phyloP scores from a whole-genome alignment of 2,888 invertebrate genomes.

The Epirrhoe alternata region DNA sequence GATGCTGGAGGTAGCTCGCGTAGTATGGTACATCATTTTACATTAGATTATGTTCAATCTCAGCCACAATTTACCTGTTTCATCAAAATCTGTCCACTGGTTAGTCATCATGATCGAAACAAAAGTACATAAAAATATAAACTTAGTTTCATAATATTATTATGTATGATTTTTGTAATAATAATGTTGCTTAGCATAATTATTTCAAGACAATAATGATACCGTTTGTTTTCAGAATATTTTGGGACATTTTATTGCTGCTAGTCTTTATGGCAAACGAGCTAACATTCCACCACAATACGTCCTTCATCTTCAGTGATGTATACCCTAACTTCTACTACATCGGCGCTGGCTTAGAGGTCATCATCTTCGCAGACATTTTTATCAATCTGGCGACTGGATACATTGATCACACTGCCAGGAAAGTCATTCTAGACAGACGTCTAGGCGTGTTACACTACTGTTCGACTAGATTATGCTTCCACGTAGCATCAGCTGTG shows the following conservation, averaged over 20 bases:
- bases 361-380: slow-evolving; percentile 47
- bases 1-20: too few species aligned
- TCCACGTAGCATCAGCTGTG: slow-evolving; percentile 50
- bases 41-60: too few species aligned
- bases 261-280: slow-evolving; percentile 38
- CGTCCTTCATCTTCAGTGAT: slow-evolving; percentile 40
- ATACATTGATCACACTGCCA: slow-evolving; percentile 41
- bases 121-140: too few species aligned
- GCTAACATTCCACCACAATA: slow-evolving; percentile 45
- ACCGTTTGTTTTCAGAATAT: slow-evolving; percentile 46
- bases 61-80: too few species aligned
- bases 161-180: background rate
- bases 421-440: slow-evolving; percentile 45
- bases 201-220: background rate
- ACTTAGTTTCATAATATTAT: too few species aligned
- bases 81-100: too few species aligned
- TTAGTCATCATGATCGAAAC: too few species aligned
- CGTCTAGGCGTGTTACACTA: slow-evolving; percentile 43
- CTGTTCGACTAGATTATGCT: slow-evolving; percentile 49
- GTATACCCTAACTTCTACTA: slow-evolving; percentile 32
- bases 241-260: slow-evolving; percentile 48
- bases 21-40: too few species aligned
- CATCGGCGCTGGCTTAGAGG: slow-evolving; percentile 42
- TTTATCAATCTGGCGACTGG: slow-evolving; percentile 48
- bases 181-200: background rate